Base-by-base conservation (phyloP, 2,888 invertebrate genomes). In the Auanema freiburgensis region DNA sequence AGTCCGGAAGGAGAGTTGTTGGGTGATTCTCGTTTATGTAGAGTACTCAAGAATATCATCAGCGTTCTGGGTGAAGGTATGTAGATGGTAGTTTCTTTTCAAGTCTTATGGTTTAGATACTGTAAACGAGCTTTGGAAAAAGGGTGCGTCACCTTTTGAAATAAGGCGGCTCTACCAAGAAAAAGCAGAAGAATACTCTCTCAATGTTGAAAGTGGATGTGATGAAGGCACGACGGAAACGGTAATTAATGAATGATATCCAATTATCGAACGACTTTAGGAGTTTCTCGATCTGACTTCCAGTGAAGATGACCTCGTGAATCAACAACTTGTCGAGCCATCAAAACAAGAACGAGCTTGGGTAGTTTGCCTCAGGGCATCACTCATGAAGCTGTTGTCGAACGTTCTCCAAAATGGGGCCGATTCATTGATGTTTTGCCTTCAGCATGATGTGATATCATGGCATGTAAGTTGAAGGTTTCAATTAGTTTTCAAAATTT, bases 391-490 rank as follows among this genome's bases (percentile, higher is more conserved):
- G 41, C 23, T 63, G 12, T 41, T 68, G 56, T 56, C 66, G 2
- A 57, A 56, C 3, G 56, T 63, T 1, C 66, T 68, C 14, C 68
- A 68, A 55, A 68, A 68, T 23, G 65, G 68, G 1, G 33, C 65
- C 10, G 68, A 68, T 25, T 59, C 59, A 6, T 63, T 68, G 11
- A 46, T 68, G 10, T 58, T 62, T 40, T 65, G 65, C 57, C 57
- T 68, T 14, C 57, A 50, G 40, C 68, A 68, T 53, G 68, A 68
- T 33, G 65, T 66, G 41, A 59, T 68, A 11, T 66, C 65, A 0
- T 68, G 65, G 63, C 68, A 68, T 54, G 67, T 67, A 21, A 44
- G 63, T 52, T n/a, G 11, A 16, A 21, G 5, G n/a, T n/a, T n/a
- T n/a, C n/a, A n/a, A n/a, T n/a, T n/a, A n/a, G n/a, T n/a, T n/a